Percentiles rank a stretch among this genome's conserved stretches.
phyloP scores from a whole-genome alignment of 53 echinoderm and acorn worm species.

The Crossaster papposus region DNA sequence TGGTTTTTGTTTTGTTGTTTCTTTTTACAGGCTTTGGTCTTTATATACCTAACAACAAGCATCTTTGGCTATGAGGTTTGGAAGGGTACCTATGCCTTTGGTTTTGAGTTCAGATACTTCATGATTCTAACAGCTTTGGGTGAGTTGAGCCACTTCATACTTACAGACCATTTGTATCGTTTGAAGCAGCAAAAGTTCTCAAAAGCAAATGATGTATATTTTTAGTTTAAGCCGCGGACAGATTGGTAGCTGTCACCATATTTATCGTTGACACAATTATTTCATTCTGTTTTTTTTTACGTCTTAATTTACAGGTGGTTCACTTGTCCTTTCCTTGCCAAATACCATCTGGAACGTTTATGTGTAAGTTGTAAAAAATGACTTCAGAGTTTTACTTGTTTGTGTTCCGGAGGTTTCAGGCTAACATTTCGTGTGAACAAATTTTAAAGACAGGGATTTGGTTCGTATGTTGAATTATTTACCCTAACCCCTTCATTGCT shows the following conservation, averaged over 20 bases:
- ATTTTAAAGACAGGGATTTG: no score
- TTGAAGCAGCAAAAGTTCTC: no score
- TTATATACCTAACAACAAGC: constrained; percentile 79
- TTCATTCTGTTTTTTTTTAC: not conserved
- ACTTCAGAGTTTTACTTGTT: no score
- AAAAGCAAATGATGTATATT: no score
- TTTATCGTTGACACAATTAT: not conserved
- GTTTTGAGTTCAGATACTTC: constrained; percentile 82
- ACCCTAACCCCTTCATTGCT: no score
- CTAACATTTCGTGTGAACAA: no score
- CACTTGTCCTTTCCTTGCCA: constrained; percentile 70
- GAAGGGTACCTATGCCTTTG: constrained; percentile 75
- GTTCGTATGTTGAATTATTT: no score
- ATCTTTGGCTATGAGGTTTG: constrained; percentile 88
- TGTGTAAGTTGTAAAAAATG: constrained; percentile 59
- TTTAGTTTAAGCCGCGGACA: no score
- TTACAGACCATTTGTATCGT: no score
- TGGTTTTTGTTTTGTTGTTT: not conserved
- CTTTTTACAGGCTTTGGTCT: constrained; percentile 65
- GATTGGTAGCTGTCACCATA: no score
- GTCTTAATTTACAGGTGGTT: constrained; percentile 65
- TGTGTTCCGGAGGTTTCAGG: no score
- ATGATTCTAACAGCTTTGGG: constrained; percentile 71
- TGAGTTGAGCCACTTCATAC: constrained; percentile 46
- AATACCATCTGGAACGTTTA: constrained; percentile 84